Conservation (phyloP, 2,113 vertebrate species). For the Anthoscopus minutus region DNA sequence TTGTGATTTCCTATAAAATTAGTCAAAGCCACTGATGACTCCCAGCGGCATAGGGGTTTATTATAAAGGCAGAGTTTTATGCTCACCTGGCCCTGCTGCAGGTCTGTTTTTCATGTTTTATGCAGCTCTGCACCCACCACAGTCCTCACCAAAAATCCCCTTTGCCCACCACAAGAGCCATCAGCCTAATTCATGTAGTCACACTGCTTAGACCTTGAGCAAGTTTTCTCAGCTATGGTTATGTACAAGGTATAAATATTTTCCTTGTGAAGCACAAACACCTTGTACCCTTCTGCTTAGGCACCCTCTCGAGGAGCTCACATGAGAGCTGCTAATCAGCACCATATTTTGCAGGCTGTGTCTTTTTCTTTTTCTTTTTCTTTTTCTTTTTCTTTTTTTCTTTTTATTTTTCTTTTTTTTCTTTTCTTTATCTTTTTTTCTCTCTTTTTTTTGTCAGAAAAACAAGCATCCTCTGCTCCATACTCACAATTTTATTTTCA, state of each 20-base stretch:
- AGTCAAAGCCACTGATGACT: neutral
- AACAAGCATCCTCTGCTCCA: neutral
- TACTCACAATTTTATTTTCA: neutral
- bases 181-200: conserved; percentile 5
- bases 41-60: neutral
- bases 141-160: neutral
- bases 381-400: neutral
- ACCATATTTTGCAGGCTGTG: neutral
- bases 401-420: neutral
- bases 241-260: conserved; percentile 31
- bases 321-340: neutral
- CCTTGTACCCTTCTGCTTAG: neutral
- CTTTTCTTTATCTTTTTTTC: neutral
- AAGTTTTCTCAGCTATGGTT: conserved; percentile 30
- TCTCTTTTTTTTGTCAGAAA: neutral
- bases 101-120: neutral
- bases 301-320: neutral
- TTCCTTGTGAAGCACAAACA: conserved; percentile 17
- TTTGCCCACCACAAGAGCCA: neutral
- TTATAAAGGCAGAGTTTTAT: neutral
- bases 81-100: neutral
- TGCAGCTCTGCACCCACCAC: neutral
- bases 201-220: neutral
- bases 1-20: neutral
- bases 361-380: neutral